A percentile compares a stretch with the other conserved stretches of the same genome.
Conservation (phyloP, 2,797 vertebrate genomes). For the Serranus cabrilla region DNA sequence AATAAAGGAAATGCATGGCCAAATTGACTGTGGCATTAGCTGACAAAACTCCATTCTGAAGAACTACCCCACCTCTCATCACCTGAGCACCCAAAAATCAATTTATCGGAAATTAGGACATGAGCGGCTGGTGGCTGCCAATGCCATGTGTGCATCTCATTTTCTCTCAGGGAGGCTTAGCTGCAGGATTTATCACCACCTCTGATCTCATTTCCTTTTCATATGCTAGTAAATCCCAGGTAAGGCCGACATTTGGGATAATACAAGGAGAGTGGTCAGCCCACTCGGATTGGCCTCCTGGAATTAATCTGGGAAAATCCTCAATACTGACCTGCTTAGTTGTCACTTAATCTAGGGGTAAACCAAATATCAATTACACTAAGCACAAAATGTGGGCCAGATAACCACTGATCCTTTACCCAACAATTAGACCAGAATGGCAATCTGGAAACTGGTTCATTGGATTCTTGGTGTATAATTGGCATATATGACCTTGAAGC, state of each 20-base stretch:
- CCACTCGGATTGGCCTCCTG: conserved; percentile 69
- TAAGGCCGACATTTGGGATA: conserved; percentile 66
- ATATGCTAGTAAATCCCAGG: conserved; percentile 83
- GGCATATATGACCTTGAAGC: conserved; percentile 23
- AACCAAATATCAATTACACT: conserved; percentile 81
- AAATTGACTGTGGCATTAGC: conserved; percentile 38
- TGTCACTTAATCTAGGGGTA: conserved; percentile 73
- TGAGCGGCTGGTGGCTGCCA: conserved; percentile 61
- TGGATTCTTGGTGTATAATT: conserved; percentile 44
- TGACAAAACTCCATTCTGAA: conserved; percentile 47
- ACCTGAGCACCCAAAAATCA: conserved; percentile 65
- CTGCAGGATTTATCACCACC: conserved; percentile 70
- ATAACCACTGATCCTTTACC: conserved; percentile 59
- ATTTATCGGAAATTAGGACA: conserved; percentile 70
- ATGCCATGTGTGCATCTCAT: conserved; percentile 69
- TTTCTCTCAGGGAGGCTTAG: conserved; percentile 65
- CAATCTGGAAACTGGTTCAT: conserved; percentile 51
- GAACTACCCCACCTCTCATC: conserved; percentile 40
- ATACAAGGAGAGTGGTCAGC: conserved; percentile 53
- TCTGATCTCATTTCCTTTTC: conserved; percentile 80
- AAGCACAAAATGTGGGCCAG: conserved; percentile 73
- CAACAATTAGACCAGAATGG: conserved; percentile 51
- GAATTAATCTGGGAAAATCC: conserved; percentile 84
- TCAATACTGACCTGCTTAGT: conserved; percentile 78
- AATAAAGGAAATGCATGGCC: conserved; percentile 18